Conservation (phyloP, 2,888 invertebrate species). For the Himalopsyche tibetana region DNA sequence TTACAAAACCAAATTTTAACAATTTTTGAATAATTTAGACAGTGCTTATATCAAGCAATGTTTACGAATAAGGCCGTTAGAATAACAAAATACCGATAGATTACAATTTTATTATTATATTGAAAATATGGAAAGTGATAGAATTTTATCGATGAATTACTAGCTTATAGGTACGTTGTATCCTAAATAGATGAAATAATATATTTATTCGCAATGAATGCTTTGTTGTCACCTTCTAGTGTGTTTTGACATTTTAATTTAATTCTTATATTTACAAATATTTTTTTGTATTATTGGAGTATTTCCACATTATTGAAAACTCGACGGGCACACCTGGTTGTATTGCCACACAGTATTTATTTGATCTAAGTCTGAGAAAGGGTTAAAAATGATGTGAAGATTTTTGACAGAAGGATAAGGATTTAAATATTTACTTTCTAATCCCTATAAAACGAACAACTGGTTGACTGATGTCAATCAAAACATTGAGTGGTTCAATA, state of each 20-base stretch:
- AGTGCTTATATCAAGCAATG: conserved; percentile 6
- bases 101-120: not conserved
- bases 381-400: too few relatives aligned
- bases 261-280: not conserved
- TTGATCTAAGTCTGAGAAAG: too few relatives aligned
- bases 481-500: too few relatives aligned
- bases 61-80: conserved; percentile 31
- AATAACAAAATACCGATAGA: conserved; percentile 28
- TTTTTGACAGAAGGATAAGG: too few relatives aligned
- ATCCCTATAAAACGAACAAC: too few relatives aligned
- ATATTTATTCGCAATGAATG: not conserved
- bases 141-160: conserved; percentile 32
- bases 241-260: not conserved
- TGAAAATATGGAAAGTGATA: conserved; percentile 32
- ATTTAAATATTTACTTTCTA: too few relatives aligned
- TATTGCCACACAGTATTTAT: too few relatives aligned
- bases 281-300: too few relatives aligned
- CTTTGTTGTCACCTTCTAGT: not conserved
- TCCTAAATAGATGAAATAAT: not conserved
- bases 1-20: conserved; percentile 39
- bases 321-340: too few relatives aligned
- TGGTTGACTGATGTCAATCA: too few relatives aligned
- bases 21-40: conserved; percentile 32
- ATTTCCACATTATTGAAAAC: too few relatives aligned
- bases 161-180: conserved; percentile 14